Conservation (phyloP, 2,888 invertebrate genomes). For the Schizotus pectinicornis region DNA sequence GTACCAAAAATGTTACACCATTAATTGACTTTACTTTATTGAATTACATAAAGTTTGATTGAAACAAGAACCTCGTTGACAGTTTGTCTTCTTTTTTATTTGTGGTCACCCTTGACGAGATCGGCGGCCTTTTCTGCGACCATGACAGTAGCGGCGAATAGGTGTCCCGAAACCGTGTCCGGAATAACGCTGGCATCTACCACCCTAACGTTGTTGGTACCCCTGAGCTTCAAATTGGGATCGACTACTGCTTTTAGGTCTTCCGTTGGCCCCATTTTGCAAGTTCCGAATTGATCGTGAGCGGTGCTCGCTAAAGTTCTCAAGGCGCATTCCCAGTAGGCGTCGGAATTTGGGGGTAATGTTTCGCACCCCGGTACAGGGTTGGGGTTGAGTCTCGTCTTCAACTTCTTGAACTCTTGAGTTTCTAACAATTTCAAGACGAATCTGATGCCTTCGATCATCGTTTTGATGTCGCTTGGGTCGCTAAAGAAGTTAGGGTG, state of each 20-base stretch:
- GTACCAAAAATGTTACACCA: too few relatives aligned
- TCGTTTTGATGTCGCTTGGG: slow-evolving; percentile 63
- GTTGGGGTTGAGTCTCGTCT: slow-evolving; percentile 62
- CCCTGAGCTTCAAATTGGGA: slow-evolving; percentile 50
- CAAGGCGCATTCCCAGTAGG: slow-evolving; percentile 71
- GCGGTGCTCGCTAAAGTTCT: slow-evolving; percentile 67
- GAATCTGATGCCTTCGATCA: slow-evolving; percentile 63
- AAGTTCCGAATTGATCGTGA: slow-evolving; percentile 69
- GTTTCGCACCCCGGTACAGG: slow-evolving; percentile 67
- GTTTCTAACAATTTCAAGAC: slow-evolving; percentile 53
- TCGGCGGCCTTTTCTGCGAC: slow-evolving; percentile 64
- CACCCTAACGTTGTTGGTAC: slow-evolving; percentile 59
- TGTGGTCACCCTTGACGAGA: slow-evolving; percentile 53
- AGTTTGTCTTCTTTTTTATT: too few relatives aligned
- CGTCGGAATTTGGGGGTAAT: slow-evolving; percentile 61
- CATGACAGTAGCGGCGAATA: slow-evolving; percentile 62
- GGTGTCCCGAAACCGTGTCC: slow-evolving; percentile 59
- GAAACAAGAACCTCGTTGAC: too few relatives aligned
- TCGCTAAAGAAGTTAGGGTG: slow-evolving; percentile 63
- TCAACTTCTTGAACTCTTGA: slow-evolving; percentile 61
- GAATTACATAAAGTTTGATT: too few relatives aligned
- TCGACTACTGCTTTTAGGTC: slow-evolving; percentile 71
- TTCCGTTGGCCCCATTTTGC: slow-evolving; percentile 68
- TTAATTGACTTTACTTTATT: too few relatives aligned
- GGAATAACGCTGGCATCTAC: slow-evolving; percentile 64